phyloP scores from a whole-genome alignment of 2,797 vertebrate species.

The Psittacula echo region DNA sequence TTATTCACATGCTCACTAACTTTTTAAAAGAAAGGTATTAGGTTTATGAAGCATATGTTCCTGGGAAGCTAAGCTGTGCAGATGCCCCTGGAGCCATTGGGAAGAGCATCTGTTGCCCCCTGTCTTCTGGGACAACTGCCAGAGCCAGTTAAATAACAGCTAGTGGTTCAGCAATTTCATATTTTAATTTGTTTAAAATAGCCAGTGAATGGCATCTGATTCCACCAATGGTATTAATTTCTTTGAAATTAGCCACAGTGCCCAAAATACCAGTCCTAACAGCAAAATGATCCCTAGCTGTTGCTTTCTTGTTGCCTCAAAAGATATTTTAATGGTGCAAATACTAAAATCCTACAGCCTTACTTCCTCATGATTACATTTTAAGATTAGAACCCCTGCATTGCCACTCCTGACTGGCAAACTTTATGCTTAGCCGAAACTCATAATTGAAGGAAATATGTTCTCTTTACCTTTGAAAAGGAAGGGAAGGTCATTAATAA shows the following conservation, averaged over 20 bases:
- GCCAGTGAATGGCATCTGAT: not conserved
- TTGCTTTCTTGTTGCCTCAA: not conserved
- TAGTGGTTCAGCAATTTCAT: not conserved
- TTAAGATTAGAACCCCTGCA: not conserved
- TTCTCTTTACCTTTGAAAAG: not conserved
- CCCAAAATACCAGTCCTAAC: not conserved
- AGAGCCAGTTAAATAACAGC: not conserved
- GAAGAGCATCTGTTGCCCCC: not conserved
- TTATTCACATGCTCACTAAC: not conserved
- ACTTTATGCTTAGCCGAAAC: not conserved
- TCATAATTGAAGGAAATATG: fast-evolving
- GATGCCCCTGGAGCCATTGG: not conserved
- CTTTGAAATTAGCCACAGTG: not conserved
- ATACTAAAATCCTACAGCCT: not conserved
- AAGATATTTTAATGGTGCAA: not conserved
- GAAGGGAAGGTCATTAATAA: not conserved
- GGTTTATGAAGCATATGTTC: not conserved
- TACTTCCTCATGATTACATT: not conserved
- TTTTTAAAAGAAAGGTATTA: not conserved
- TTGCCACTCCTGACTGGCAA: not conserved
- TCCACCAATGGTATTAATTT: not conserved
- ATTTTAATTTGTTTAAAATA: not conserved
- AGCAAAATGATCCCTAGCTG: not conserved
- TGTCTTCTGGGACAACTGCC: not conserved
- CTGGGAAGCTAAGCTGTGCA: not conserved